Percentiles rank a stretch among this genome's conserved stretches.
Evolutionary conservation across 2,888 invertebrate genomes (phyloP).

Genomic region (Apotomis turbidana): DNA sequence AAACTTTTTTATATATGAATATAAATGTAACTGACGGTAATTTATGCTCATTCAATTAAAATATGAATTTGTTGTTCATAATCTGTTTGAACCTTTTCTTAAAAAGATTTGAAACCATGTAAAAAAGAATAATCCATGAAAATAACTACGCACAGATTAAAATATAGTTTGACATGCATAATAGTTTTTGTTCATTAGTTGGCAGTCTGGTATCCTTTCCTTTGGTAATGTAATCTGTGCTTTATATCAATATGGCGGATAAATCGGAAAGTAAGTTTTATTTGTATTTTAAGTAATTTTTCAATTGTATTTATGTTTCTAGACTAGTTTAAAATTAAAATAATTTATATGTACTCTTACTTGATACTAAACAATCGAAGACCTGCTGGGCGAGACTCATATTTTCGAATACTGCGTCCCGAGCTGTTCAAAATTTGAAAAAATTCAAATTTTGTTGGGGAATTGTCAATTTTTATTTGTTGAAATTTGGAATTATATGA

Average conservation of each 20-base stretch:
- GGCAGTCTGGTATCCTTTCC: neutral
- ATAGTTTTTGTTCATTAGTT: neutral
- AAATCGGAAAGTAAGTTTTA: constrained; percentile 90
- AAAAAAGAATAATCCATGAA: neutral
- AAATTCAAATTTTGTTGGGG: constrained; percentile 76
- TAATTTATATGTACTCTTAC: constrained; percentile 44
- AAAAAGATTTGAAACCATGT: no score
- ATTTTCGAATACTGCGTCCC: constrained; percentile 47
- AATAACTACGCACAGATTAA: neutral
- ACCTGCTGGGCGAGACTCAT: constrained; percentile 41
- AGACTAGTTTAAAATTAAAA: constrained; percentile 26
- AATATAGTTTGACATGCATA: neutral
- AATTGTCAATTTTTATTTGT: constrained; percentile 67
- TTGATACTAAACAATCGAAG: constrained; percentile 40
- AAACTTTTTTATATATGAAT: no score
- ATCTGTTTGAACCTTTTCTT: no score
- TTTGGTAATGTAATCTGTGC: neutral
- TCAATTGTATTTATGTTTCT: constrained; percentile 17
- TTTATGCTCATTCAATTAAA: no score
- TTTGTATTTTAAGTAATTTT: constrained; percentile 63
- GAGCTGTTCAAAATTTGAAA: constrained; percentile 82
- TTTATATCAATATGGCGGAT: constrained; percentile 90
- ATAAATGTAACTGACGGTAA: no score
- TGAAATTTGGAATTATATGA: constrained; percentile 54
- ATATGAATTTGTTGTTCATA: no score